Percentiles rank a stretch among this genome's conserved stretches.
Evolutionary conservation across 2,888 invertebrate genomes (phyloP).

Genomic region (Drosophila antonietae): DNA sequence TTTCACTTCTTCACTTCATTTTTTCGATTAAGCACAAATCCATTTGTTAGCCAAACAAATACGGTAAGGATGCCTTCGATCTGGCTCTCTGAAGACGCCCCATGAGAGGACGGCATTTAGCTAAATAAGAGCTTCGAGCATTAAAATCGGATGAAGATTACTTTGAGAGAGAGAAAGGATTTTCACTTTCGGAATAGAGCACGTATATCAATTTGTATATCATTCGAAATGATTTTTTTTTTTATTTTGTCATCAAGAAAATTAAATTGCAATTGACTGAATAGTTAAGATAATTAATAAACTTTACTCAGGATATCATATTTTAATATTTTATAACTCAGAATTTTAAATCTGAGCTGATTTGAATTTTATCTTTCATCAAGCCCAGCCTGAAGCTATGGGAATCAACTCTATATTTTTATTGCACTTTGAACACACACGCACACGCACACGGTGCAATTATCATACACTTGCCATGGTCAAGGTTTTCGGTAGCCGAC

Average conservation of each 20-base stretch:
- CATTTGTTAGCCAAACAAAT: no score
- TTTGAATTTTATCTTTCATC: not conserved
- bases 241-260: not conserved
- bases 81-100: no score
- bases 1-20: no score
- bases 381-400: not conserved
- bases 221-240: not conserved
- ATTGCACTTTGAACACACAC: not conserved
- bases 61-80: no score
- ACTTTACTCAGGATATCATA: not conserved
- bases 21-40: no score
- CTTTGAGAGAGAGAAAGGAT: no score
- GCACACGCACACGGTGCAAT: not conserved
- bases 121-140: no score
- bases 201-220: not conserved
- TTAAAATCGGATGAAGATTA: no score
- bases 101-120: no score
- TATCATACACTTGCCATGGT: conserved; percentile 16
- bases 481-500: not conserved
- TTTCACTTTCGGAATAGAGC: no score
- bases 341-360: not conserved
- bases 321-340: not conserved
- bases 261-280: not conserved
- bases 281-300: not conserved
- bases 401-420: not conserved